A percentile compares a stretch with the other conserved stretches of the same genome.
phyloP scores from a whole-genome alignment of 1,140 invertebrate genomes.

The Orchestia grillus region DNA sequence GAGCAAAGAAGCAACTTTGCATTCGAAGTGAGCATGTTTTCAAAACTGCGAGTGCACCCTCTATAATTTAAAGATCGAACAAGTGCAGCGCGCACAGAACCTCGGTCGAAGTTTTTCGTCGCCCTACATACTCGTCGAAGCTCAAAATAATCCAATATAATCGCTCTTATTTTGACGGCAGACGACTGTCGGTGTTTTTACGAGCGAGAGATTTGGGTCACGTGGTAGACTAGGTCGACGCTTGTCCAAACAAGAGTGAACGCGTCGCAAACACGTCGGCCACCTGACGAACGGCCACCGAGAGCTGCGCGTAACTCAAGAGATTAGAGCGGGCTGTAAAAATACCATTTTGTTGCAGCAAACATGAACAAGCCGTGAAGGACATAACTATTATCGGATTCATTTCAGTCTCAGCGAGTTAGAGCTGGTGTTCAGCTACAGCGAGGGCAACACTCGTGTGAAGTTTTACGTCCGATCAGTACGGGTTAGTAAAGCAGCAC shows the following conservation, averaged over 20 bases:
- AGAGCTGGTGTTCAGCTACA: neutral
- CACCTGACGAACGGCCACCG: neutral
- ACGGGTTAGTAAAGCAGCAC: neutral
- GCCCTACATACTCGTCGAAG: neutral
- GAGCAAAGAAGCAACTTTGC: neutral
- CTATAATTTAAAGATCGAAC: neutral
- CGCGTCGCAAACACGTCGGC: neutral
- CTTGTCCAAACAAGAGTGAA: neutral
- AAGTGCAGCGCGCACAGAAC: neutral
- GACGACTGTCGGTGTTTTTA: neutral
- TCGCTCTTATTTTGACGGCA: neutral
- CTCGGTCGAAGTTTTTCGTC: neutral
- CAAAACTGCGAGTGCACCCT: neutral
- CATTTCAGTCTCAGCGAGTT: neutral
- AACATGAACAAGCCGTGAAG: neutral
- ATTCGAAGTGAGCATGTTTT: neutral
- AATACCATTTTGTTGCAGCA: neutral
- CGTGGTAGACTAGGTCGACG: too few relatives aligned
- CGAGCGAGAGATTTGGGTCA: neutral
- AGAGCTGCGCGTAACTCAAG: neutral
- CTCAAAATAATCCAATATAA: constrained; percentile 2
- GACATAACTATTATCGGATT: neutral
- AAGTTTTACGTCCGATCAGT: neutral
- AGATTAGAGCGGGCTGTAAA: neutral
- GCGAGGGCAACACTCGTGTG: too few relatives aligned